A percentile compares a stretch with the other conserved stretches of the same genome.
phyloP scores from a whole-genome alignment of 2,113 vertebrate genomes.

The Laterallus jamaicensis region DNA sequence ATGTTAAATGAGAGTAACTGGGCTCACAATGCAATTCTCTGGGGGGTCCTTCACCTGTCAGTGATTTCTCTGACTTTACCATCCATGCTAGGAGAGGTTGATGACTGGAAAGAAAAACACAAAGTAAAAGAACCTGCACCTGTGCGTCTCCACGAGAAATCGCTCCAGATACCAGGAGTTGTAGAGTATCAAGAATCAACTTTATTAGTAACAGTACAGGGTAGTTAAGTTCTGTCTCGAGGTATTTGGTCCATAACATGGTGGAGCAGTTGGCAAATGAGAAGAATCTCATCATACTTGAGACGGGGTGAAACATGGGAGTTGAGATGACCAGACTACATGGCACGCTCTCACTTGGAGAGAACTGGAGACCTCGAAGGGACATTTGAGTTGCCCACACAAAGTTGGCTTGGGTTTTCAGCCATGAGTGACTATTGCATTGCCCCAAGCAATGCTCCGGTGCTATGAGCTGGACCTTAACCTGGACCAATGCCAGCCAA shows the following conservation, averaged over 20 bases:
- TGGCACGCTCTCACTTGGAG: background rate
- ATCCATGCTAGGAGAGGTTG: background rate
- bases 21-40: background rate
- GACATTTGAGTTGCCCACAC: accelerated
- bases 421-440: background rate
- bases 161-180: background rate
- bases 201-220: background rate
- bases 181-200: background rate
- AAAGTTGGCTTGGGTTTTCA: background rate
- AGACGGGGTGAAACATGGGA: accelerated
- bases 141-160: background rate
- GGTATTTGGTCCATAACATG: background rate
- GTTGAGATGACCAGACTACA: background rate
- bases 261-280: background rate
- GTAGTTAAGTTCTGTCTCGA: background rate
- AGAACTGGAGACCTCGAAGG: background rate
- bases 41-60: background rate
- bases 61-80: background rate
- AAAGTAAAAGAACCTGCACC: background rate
- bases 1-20: background rate
- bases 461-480: too few relatives aligned
- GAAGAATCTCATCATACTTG: background rate
- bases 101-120: background rate
- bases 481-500: background rate
- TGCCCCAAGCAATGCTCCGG: background rate